Evolutionary conservation across 1,140 invertebrate genomes (phyloP), one percentile per base, ranked within the genome.

Genomic region (Drosophila kurseongensis): DNA sequence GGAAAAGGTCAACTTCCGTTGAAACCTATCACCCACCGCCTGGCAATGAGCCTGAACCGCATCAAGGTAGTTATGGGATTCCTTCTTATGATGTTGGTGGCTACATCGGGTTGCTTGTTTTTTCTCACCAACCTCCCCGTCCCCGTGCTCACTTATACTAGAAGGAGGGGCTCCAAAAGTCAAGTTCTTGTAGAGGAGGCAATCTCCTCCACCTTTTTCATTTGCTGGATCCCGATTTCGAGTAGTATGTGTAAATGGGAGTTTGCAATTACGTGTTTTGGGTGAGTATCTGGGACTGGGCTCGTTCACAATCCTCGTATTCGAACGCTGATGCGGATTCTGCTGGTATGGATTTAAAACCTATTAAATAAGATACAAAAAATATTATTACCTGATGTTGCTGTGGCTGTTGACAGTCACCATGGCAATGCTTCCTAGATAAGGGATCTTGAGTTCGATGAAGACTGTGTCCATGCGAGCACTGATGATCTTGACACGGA

Each of bases 111-210:
- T 5, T 23, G 27, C 10, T 7, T 5, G 3, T 1, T 32, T 14
- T 1, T n/a, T 51, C n/a, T 12, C 3, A 10, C 29, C 14, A 18
- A 2, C 10, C 14, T 8, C 9, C 4, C 13, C 47, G 1, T 32
- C 23, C 8, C 36, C 9, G 4, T 45, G 35, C 1, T 35, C 32
- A 23, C 13, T 5, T n/a, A 13, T 18, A 16, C 48, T 48, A 5
- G 69, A 75, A 0, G 51, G 12, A 9, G 38, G 0, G 5, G 12
- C 14, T 29, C 18, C 27, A 42, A 3, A 74, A 6, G 1, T 4
- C 0, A 8, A 1, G 5, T 75, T 75, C 12, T 51, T 75, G 29
- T 56, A 74, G 14, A 73, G 2, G 0, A 74, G 0, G 0, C 13
- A 18, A 27, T 74, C 36, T 10, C 18, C 29, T 0, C 18, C 48